Conservation (phyloP, 2,797 vertebrate species). For the Clarias platycephalus region DNA sequence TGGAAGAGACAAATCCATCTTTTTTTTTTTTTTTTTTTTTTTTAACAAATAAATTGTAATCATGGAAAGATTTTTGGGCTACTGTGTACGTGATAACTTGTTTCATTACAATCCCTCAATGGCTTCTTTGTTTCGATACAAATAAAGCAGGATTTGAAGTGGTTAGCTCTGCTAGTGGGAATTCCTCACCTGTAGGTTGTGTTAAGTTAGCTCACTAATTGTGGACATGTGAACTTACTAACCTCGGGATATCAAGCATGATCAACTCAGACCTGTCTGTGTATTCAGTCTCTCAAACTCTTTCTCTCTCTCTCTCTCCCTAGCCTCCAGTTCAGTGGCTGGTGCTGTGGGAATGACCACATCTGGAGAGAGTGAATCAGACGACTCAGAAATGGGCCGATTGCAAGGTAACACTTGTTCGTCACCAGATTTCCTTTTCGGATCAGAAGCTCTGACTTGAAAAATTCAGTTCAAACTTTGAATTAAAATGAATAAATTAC, state of each 20-base stretch:
- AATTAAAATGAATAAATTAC: neutral
- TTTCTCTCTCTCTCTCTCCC: neutral
- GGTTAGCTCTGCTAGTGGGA: neutral
- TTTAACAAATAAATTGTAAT: too few species aligned
- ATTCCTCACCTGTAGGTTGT: neutral
- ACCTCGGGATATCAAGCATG: too few species aligned
- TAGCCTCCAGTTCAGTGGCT: slow-evolving; percentile 97
- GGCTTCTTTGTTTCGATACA: neutral
- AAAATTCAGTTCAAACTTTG: neutral
- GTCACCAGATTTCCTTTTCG: neutral
- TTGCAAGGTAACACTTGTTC: slow-evolving; percentile 85
- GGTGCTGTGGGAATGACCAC: slow-evolving; percentile 98
- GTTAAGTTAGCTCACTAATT: neutral
- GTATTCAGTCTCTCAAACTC: neutral
- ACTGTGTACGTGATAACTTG: too few species aligned
- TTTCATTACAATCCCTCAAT: neutral
- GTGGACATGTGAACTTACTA: neutral
- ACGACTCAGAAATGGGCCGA: slow-evolving; percentile 99
- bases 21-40: too few species aligned
- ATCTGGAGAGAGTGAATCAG: slow-evolving; percentile 98
- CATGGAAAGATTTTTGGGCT: too few species aligned
- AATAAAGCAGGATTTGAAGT: neutral
- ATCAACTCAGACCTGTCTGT: neutral
- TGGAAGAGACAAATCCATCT: too few species aligned
- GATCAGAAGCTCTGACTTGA: neutral